phyloP scores from a whole-genome alignment of 2,888 invertebrate species.

The Rhagium mordax region DNA sequence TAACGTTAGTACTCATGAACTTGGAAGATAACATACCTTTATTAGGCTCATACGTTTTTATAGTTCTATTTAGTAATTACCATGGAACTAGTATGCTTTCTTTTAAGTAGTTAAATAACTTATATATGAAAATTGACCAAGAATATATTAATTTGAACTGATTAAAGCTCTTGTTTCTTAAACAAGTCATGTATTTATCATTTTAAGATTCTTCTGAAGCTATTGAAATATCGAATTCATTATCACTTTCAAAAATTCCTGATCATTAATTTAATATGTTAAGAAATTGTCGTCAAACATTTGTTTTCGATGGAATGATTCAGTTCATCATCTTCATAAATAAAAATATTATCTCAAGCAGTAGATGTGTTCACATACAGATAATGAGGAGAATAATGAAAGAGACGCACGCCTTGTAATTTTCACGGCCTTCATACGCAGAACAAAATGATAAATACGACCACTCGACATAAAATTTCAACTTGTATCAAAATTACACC shows the following conservation, averaged over 20 bases:
- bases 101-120: not conserved
- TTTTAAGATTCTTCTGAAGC: too few relatives aligned
- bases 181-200: too few relatives aligned
- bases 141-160: not conserved
- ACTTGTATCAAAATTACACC: constrained; percentile 27
- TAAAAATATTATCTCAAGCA: not conserved
- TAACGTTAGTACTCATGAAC: not conserved
- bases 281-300: too few relatives aligned
- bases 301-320: too few relatives aligned
- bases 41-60: not conserved
- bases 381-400: not conserved
- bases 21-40: not conserved
- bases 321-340: too few relatives aligned
- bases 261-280: too few relatives aligned
- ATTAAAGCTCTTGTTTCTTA: not conserved
- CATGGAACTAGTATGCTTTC: not conserved
- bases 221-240: too few relatives aligned
- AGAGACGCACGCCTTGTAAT: not conserved
- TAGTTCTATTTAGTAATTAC: not conserved
- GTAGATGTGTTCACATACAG: not conserved
- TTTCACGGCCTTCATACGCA: constrained; percentile 16
- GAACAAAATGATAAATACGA: constrained; percentile 19
- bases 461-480: constrained; percentile 23
- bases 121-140: not conserved
- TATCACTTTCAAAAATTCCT: too few relatives aligned